Base-by-base conservation (phyloP, 2,888 invertebrate species). In the Melieria crassipennis region DNA sequence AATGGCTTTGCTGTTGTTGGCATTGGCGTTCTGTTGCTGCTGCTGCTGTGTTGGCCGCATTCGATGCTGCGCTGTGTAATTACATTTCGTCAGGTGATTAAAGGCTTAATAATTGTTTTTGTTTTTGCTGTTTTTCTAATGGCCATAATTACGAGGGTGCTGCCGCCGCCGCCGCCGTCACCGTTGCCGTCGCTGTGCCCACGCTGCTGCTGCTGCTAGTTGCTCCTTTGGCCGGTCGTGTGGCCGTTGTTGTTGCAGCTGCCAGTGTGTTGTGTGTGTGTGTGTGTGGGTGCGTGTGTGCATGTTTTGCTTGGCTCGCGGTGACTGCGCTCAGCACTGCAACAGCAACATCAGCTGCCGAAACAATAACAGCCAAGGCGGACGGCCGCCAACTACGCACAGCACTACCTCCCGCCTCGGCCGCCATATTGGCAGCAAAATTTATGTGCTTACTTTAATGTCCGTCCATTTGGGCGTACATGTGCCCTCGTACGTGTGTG, bases 21-120 rank as follows among this genome's bases (percentile, higher is more conserved):
- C 7, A 1, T 30, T 63, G 30, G 43, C 43, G 30, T 58, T 58
- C 43, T 5, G 45, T 45, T 62, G 62, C 16, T 62, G 30, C 7
- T 69, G 55, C 13, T 58, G 60, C 30, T 46, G 43, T 55, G 16
- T 60, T 42, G 43, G 11, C 30, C 16, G 45, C 13, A 62, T 69
- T 9, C 57, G 42, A 46, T 48, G 11, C 80, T 82, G 80, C 80
- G 81, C 77, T 81, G 74, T 78, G 80, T 81, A 84, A 84, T 84
- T 84, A 82, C 81, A 82, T 79, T 84, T 84, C 82, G 80, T 79
- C 83, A 84, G 84, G 83, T 84, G 83, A 84, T 84, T 84, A 84
- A 84, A 84, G 82, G 81, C 79, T 75, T 78, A 77, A 79, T 84
- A 82, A 84, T 84, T 84, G 83, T 82, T 84, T 83, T 80, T 79